A percentile compares a stretch with the other conserved stretches of the same genome.
Conservation (phyloP, 1,140 invertebrate species). For the Papilio helenus region DNA sequence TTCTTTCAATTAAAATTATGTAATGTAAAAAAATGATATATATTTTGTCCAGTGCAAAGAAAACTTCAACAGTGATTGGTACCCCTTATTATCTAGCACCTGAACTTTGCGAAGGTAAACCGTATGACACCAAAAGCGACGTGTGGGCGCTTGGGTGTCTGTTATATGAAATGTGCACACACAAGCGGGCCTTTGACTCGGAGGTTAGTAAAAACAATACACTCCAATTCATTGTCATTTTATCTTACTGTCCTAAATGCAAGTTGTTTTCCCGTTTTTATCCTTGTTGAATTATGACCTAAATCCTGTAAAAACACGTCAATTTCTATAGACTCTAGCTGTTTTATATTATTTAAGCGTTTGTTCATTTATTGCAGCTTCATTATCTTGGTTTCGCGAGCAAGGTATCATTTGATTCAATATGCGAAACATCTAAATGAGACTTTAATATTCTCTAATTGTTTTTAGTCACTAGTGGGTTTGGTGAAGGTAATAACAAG, state of each 20-base stretch:
- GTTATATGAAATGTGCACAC: conserved; percentile 88
- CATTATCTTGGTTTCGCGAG: too few relatives aligned
- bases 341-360: too few relatives aligned
- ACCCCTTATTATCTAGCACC: conserved; percentile 94
- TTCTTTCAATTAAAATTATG: not conserved
- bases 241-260: not conserved
- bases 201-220: conserved; percentile 65
- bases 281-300: too few relatives aligned
- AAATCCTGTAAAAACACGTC: too few relatives aligned
- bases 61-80: conserved; percentile 86
- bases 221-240: not conserved
- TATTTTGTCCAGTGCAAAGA: conserved; percentile 73
- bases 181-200: conserved; percentile 83
- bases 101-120: conserved; percentile 90
- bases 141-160: conserved; percentile 94
- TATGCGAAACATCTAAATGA: too few relatives aligned
- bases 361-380: too few relatives aligned
- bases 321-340: too few relatives aligned
- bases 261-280: not conserved
- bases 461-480: conserved; percentile 77
- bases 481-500: conserved; percentile 82
- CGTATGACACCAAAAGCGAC: conserved; percentile 90
- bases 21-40: not conserved
- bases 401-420: too few relatives aligned
- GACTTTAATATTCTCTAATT: not conserved